These are phyloP conservation scores for Drosophila nigrodunni DNA, from an alignment of 1,140 invertebrate species.

Conservation along the genomic window DNA sequence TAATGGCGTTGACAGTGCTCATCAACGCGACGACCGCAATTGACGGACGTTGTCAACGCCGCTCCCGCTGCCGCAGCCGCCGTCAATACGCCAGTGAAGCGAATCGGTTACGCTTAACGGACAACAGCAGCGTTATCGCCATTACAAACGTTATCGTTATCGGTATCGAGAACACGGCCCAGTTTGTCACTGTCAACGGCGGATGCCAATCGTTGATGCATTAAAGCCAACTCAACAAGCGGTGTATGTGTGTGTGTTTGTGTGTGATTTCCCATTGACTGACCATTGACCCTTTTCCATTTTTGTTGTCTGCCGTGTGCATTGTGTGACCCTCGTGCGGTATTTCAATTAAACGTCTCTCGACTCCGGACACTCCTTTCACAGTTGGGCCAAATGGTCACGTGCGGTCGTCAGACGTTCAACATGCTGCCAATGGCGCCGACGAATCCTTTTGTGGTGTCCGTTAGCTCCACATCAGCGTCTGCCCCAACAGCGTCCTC, in stretches of 20 bases:
- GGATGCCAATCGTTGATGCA: constrained; percentile 74
- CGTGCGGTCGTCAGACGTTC: constrained; percentile 81
- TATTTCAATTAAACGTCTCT: constrained; percentile 49
- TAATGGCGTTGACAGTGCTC: constrained; percentile 83
- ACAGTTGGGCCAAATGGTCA: constrained; percentile 77
- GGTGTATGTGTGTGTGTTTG: constrained; percentile 35
- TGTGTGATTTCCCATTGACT: constrained; percentile 43
- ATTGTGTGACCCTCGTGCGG: constrained; percentile 34
- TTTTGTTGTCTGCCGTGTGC: constrained; percentile 10
- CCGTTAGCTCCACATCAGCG: constrained; percentile 40
- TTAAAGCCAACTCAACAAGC: constrained; percentile 46
- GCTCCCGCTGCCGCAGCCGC: constrained; percentile 25
- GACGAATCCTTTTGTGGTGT: constrained; percentile 80
- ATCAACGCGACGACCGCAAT: constrained; percentile 69
- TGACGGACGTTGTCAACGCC: constrained; percentile 34
- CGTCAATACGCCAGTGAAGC: constrained; percentile 70
- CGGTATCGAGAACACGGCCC: constrained; percentile 30
- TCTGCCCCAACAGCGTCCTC: constrained; percentile 33
- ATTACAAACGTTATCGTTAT: constrained; percentile 25
- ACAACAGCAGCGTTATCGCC: constrained; percentile 19
- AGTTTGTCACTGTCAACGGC: constrained; percentile 78
- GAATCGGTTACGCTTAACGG: constrained; percentile 72
- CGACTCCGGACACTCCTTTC: constrained; percentile 1
- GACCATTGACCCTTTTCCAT: constrained; percentile 36
- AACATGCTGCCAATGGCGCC: constrained; percentile 84